Evolutionary conservation across 2,797 vertebrate genomes (phyloP).

Genomic region (Nyctibius grandis): DNA sequence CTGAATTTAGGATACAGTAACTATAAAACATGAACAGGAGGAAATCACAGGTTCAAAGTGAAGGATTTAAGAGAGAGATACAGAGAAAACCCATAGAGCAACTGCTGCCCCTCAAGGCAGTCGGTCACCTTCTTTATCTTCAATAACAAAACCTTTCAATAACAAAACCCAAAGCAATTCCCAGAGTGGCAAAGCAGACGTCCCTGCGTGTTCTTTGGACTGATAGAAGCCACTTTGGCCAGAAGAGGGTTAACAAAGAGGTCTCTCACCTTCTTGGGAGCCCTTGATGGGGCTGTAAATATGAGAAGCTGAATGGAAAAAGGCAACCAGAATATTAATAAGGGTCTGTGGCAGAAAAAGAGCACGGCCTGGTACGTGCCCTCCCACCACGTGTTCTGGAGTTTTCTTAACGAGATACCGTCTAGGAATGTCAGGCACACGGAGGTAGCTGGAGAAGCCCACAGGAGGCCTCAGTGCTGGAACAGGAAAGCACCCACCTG

Average conservation of each 20-base stretch:
- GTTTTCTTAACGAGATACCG: neutral
- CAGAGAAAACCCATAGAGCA: neutral
- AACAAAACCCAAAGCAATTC: neutral
- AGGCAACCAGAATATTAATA: neutral
- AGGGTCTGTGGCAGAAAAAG: neutral
- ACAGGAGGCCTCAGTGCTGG: neutral
- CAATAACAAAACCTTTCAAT: neutral
- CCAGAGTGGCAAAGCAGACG: neutral
- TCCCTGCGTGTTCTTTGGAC: neutral
- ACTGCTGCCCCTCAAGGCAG: neutral
- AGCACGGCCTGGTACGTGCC: rapidly evolving
- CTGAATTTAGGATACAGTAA: neutral
- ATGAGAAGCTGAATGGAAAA: neutral
- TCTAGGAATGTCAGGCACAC: neutral
- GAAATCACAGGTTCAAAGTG: neutral
- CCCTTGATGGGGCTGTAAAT: neutral
- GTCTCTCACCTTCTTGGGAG: neutral
- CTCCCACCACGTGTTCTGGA: neutral
- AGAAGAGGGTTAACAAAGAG: neutral
- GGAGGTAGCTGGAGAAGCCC: neutral
- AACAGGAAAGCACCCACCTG: neutral
- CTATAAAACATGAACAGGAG: neutral
- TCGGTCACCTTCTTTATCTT: neutral
- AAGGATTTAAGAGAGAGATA: neutral
- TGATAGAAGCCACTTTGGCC: neutral